These are phyloP conservation scores for Zhuqinia jingwanae DNA, from an alignment of 2,888 invertebrate species.

Conservation along the genomic window DNA sequence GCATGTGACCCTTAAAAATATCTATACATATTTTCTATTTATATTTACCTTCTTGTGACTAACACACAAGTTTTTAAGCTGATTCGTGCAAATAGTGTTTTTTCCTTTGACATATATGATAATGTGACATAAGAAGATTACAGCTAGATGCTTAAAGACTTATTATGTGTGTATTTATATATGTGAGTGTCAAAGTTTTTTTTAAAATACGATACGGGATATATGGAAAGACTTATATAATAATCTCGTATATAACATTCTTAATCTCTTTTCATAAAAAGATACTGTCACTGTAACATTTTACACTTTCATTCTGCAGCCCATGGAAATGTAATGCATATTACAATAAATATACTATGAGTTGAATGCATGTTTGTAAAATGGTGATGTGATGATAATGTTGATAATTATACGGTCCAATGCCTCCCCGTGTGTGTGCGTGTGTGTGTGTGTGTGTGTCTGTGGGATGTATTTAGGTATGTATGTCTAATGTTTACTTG, in stretches of 20 bases:
- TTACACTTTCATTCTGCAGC: conserved; percentile 39
- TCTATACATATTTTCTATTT: not conserved
- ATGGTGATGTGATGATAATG: not conserved
- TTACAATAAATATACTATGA: not conserved
- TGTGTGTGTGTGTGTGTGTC: too few species aligned
- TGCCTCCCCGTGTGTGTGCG: conserved; percentile 18
- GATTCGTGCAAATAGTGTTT: not conserved
- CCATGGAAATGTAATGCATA: not conserved
- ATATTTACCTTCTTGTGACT: not conserved
- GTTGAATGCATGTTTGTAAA: not conserved
- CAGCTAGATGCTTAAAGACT: not conserved
- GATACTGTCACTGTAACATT: conserved; percentile 20
- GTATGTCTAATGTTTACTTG: not conserved
- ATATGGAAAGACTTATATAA: too few species aligned
- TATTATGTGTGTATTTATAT: not conserved
- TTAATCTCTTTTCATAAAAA: too few species aligned
- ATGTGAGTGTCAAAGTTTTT: not conserved
- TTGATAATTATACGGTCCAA: conserved; percentile 38
- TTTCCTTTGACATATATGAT: conserved; percentile 15
- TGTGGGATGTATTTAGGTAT: not conserved
- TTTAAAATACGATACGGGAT: not conserved
- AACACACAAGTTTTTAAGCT: not conserved
- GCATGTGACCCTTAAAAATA: conserved; percentile 2
- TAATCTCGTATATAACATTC: too few species aligned
- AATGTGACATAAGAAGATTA: conserved; percentile 35